phyloP scores from a whole-genome alignment of 2,888 invertebrate species.

The Drosophila atripex region DNA sequence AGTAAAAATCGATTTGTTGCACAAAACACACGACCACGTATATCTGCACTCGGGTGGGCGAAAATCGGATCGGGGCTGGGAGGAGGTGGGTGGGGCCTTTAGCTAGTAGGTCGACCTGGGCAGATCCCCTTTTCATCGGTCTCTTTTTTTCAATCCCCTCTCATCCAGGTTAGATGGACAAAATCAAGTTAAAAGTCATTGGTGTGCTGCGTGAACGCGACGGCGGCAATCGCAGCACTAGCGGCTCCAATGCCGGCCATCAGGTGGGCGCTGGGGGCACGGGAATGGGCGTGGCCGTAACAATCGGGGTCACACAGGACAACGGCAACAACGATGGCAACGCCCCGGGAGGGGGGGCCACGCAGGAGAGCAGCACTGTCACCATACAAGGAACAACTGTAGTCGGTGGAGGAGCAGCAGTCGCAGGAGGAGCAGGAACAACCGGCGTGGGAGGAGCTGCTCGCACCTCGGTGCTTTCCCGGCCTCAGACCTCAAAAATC shows the following conservation, averaged over 20 bases:
- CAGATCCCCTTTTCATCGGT: constrained; percentile 8
- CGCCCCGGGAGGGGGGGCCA: constrained; percentile 53
- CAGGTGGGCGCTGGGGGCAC: constrained; percentile 37
- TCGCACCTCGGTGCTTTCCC: constrained; percentile 65
- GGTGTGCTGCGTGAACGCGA: constrained; percentile 82
- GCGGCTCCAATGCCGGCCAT: constrained; percentile 38
- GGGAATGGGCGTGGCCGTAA: constrained; percentile 49
- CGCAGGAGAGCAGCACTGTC: constrained; percentile 1
- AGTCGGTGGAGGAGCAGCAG: constrained; percentile 13
- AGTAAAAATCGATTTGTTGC: constrained; percentile 79
- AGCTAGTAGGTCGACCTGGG: constrained; percentile 48
- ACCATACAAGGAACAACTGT: constrained; percentile 10
- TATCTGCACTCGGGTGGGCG: constrained; percentile 39
- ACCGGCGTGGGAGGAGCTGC: constrained; percentile 60
- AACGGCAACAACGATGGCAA: constrained; percentile 61
- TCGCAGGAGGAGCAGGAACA: constrained; percentile 22
- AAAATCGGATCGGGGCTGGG: constrained; percentile 25
- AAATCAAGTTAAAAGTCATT: constrained; percentile 81
- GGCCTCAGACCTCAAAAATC: constrained; percentile 73
- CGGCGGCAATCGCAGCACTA: constrained; percentile 70
- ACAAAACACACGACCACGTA: constrained; percentile 61
- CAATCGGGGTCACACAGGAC: constrained; percentile 72
- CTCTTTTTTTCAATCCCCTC: background rate
- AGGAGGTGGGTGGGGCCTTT: constrained; percentile 23
- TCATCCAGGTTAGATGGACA: constrained; percentile 69